Evolutionary conservation across 2,797 vertebrate species (phyloP).

Genomic region (Harpagifer antarcticus): DNA sequence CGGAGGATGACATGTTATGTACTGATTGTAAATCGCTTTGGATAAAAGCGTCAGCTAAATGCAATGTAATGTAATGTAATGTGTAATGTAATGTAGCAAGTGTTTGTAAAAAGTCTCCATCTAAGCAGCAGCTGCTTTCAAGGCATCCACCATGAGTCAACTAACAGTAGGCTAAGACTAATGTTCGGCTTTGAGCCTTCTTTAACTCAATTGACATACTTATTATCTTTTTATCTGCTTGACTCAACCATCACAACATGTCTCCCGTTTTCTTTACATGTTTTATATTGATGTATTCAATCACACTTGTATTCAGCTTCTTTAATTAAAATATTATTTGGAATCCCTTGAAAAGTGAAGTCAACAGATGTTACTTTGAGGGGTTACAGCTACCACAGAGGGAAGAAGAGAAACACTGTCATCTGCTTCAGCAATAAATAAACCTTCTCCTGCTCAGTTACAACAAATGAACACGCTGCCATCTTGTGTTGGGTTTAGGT

Average conservation of each 20-base stretch:
- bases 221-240: background rate
- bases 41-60: too few relatives aligned
- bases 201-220: background rate
- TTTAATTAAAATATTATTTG: background rate
- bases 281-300: too few relatives aligned
- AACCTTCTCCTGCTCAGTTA: background rate
- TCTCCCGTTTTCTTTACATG: too few relatives aligned
- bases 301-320: background rate
- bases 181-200: background rate
- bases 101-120: background rate
- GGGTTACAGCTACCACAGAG: background rate
- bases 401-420: background rate
- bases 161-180: background rate
- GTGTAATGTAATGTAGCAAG: background rate
- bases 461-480: background rate
- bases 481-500: background rate
- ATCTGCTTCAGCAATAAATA: background rate
- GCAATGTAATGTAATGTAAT: too few relatives aligned
- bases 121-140: background rate
- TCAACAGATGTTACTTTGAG: background rate
- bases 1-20: slow-evolving; percentile 14
- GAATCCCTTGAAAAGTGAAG: too few relatives aligned
- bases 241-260: too few relatives aligned
- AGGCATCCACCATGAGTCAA: background rate
- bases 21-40: too few relatives aligned